These are phyloP conservation scores for Cynopterus sphinx DNA, from an alignment of 2,797 vertebrate species.

Conservation along the genomic window DNA sequence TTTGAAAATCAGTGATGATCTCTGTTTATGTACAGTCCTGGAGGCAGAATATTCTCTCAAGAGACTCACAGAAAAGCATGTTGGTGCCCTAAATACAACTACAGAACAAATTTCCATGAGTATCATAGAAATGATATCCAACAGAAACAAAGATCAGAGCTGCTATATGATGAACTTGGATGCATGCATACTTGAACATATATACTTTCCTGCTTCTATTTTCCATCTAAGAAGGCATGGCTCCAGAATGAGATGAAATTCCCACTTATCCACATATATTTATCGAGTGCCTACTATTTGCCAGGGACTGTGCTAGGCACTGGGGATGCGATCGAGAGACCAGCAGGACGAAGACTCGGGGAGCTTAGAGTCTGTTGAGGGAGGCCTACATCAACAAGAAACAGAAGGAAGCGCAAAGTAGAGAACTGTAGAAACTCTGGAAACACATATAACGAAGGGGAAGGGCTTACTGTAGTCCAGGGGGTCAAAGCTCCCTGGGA, in stretches of 20 bases:
- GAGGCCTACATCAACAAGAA: not conserved
- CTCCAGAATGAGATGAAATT: not conserved
- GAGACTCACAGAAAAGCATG: constrained; percentile 9
- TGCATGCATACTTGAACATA: not conserved
- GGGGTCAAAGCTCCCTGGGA: not conserved
- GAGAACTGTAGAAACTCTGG: not conserved
- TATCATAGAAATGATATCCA: not conserved
- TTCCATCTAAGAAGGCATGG: not conserved
- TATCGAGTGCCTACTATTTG: not conserved
- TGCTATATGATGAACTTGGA: not conserved
- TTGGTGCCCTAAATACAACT: not conserved
- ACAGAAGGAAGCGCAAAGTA: not conserved
- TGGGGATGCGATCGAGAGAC: not conserved
- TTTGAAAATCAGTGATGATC: constrained; percentile 42
- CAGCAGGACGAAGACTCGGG: not conserved
- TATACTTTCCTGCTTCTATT: not conserved
- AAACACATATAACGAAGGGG: no score
- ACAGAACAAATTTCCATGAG: not conserved
- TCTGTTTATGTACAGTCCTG: not conserved
- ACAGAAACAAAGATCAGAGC: not conserved
- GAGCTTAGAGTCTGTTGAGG: not conserved
- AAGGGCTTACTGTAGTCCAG: not conserved
- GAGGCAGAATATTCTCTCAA: not conserved
- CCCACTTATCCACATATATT: not conserved
- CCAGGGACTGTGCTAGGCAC: not conserved